Evolutionary conservation across 2,888 invertebrate species (phyloP).

Genomic region (Drosophila kanekoi): DNA sequence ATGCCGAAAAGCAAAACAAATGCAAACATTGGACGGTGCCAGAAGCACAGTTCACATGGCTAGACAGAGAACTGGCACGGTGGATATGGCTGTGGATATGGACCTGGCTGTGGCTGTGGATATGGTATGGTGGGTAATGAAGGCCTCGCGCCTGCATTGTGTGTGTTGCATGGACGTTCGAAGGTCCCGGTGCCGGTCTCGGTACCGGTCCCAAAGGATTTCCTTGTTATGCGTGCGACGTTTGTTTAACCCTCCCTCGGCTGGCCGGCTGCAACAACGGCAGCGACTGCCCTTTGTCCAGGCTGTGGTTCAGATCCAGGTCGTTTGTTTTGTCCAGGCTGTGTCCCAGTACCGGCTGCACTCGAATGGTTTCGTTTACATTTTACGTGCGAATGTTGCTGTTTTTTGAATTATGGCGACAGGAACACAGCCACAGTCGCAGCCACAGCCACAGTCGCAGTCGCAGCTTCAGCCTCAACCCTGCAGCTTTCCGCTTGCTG

Average conservation of each 20-base stretch:
- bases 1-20: slow-evolving; percentile 79
- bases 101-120: slow-evolving; percentile 15
- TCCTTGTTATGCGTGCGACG: slow-evolving; percentile 79
- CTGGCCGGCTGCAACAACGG: slow-evolving; percentile 44
- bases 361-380: slow-evolving; percentile 81
- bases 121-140: slow-evolving; percentile 44
- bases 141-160: slow-evolving; percentile 49
- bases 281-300: slow-evolving; percentile 77
- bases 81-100: slow-evolving; percentile 16
- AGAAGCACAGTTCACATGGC: slow-evolving; percentile 28
- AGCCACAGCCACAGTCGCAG: slow-evolving; percentile 31
- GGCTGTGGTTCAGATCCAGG: slow-evolving; percentile 61
- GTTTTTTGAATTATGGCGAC: slow-evolving; percentile 81
- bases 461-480: slow-evolving; percentile 37
- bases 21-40: slow-evolving; percentile 68
- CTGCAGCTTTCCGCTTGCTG: not conserved
- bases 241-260: slow-evolving; percentile 74
- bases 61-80: slow-evolving; percentile 36
- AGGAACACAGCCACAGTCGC: slow-evolving; percentile 61
- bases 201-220: slow-evolving; percentile 77
- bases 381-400: slow-evolving; percentile 81
- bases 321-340: slow-evolving; percentile 70
- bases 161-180: slow-evolving; percentile 34
- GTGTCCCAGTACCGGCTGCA: slow-evolving; percentile 53
- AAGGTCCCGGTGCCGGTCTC: slow-evolving; percentile 55